These are phyloP conservation scores for Leptoteleia sp. DNA, from an alignment of 1,140 invertebrate genomes.

Conservation along the genomic window DNA sequence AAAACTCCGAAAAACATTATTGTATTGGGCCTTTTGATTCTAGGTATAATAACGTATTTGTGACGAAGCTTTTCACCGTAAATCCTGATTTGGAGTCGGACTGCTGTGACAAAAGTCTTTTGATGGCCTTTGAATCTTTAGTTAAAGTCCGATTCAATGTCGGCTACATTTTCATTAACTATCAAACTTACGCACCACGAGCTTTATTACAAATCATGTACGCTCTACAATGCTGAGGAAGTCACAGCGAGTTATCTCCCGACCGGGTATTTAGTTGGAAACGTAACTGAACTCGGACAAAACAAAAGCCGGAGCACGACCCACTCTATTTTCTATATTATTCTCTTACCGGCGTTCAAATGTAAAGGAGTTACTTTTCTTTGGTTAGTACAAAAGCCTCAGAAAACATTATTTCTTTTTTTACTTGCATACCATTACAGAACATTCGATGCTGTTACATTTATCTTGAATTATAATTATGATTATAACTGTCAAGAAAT, in stretches of 20 bases:
- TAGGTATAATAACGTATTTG: slow-evolving; percentile 40
- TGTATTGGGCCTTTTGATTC: slow-evolving; percentile 21
- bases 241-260: slow-evolving; percentile 47
- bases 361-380: slow-evolving; percentile 56
- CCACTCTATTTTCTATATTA: slow-evolving; percentile 58
- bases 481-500: too few species aligned
- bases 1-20: slow-evolving; percentile 19
- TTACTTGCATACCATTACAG: slow-evolving; percentile 15
- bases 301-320: slow-evolving; percentile 56
- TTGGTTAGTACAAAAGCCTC: slow-evolving; percentile 41
- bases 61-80: slow-evolving; percentile 27
- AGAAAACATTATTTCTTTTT: slow-evolving; percentile 29
- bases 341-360: slow-evolving; percentile 58
- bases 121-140: slow-evolving; percentile 47
- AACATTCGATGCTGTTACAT: slow-evolving; percentile 30
- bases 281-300: slow-evolving; percentile 56
- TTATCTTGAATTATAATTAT: neutral
- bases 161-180: slow-evolving; percentile 50
- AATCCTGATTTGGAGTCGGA: slow-evolving; percentile 30
- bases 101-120: slow-evolving; percentile 43
- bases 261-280: slow-evolving; percentile 55
- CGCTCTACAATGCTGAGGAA: slow-evolving; percentile 51
- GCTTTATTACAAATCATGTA: slow-evolving; percentile 56
- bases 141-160: slow-evolving; percentile 45
- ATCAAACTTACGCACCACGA: slow-evolving; percentile 56